Percentiles rank a stretch among this genome's conserved stretches.
phyloP scores from a whole-genome alignment of 2,888 invertebrate genomes.

The Phyllotreta cruciferae region DNA sequence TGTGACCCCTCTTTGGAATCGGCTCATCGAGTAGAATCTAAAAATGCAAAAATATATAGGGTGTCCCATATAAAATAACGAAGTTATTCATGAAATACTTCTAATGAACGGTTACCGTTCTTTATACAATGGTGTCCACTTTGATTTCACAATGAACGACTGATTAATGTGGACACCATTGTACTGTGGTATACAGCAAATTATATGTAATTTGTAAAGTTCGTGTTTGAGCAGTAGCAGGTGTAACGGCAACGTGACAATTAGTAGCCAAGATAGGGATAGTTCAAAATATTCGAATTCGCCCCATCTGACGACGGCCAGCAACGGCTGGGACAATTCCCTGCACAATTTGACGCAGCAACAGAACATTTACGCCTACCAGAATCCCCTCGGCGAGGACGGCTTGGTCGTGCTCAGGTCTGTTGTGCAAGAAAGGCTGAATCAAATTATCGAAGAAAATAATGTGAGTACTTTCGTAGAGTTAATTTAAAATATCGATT shows the following conservation, averaged over 20 bases:
- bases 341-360: slow-evolving; percentile 41
- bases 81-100: too few relatives aligned
- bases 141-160: too few relatives aligned
- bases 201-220: not conserved
- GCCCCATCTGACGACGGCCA: slow-evolving; percentile 61
- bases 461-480: slow-evolving; percentile 69
- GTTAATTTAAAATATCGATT: not conserved
- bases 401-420: slow-evolving; percentile 76
- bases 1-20: too few relatives aligned
- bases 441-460: slow-evolving; percentile 82
- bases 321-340: slow-evolving; percentile 55
- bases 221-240: slow-evolving; percentile 18
- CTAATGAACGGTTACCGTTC: too few relatives aligned
- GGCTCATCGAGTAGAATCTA: too few relatives aligned
- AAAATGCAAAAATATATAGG: too few relatives aligned
- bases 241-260: slow-evolving; percentile 24
- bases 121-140: too few relatives aligned
- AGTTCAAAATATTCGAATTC: slow-evolving; percentile 60
- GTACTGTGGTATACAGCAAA: too few relatives aligned
- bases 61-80: too few relatives aligned
- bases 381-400: slow-evolving; percentile 67
- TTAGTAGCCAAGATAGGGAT: slow-evolving; percentile 15
- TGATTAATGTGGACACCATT: too few relatives aligned
- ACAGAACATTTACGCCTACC: slow-evolving; percentile 48
- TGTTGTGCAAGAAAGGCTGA: slow-evolving; percentile 77